phyloP scores from a whole-genome alignment of 2,888 invertebrate species.

The Meiosimyza decipiens region DNA sequence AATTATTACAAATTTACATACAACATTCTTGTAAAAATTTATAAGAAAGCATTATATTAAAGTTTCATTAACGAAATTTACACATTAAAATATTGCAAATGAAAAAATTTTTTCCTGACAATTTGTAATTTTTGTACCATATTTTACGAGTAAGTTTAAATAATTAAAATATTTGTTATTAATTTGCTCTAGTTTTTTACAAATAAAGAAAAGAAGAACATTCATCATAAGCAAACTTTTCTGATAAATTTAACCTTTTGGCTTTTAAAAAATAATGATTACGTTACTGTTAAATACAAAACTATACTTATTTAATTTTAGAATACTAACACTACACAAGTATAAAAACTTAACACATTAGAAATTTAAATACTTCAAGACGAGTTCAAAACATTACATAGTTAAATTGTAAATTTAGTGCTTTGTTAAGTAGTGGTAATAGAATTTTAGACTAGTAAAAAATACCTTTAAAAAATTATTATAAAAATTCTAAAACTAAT shows the following conservation, averaged over 20 bases:
- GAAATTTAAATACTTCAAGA: slow-evolving; percentile 3
- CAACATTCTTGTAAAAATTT: neutral
- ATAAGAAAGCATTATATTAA: neutral
- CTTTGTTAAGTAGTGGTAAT: neutral
- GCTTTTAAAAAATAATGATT: slow-evolving; percentile 24
- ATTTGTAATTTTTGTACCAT: slow-evolving; percentile 7
- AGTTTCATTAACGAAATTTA: neutral
- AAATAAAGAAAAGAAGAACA: slow-evolving; percentile 1
- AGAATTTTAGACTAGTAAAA: neutral
- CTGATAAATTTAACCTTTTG: slow-evolving; percentile 29
- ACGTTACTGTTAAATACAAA: slow-evolving; percentile 27
- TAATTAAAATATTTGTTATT: neutral
- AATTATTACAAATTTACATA: slow-evolving; percentile 3
- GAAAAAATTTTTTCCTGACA: slow-evolving; percentile 5
- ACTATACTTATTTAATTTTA: slow-evolving; percentile 32
- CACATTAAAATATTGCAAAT: slow-evolving; percentile 12
- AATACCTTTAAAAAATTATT: slow-evolving; percentile 5
- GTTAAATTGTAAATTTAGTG: slow-evolving; percentile 8
- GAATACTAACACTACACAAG: slow-evolving; percentile 1
- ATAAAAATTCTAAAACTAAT: slow-evolving; percentile 14
- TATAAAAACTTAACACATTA: slow-evolving; percentile 15
- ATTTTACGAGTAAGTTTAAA: slow-evolving; percentile 8
- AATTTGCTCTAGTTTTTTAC: neutral
- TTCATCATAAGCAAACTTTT: slow-evolving; percentile 17
- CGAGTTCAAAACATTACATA: neutral